Conservation (phyloP, 1,140 invertebrate genomes). For the Drosophila sp. region DNA sequence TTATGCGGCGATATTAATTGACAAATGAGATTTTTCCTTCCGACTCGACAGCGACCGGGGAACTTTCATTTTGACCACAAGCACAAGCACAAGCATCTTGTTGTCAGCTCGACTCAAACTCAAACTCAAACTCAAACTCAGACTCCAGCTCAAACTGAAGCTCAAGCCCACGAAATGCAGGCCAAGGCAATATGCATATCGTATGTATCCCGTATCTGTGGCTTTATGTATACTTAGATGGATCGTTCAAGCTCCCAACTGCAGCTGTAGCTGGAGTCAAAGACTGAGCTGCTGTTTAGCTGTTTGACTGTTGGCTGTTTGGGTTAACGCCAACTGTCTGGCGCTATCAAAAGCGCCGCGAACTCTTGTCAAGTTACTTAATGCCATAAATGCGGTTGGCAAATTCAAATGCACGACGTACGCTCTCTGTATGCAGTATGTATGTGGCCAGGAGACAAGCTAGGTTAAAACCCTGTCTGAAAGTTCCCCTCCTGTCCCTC, state of each 20-base stretch:
- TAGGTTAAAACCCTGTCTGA: conserved; percentile 31
- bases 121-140: conserved; percentile 23
- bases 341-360: conserved; percentile 59
- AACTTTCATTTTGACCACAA: conserved; percentile 84
- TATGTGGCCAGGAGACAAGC: conserved; percentile 48
- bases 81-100: conserved; percentile 74
- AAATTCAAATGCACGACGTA: conserved; percentile 25
- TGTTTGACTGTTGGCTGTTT: conserved; percentile 54
- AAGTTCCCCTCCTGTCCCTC: neutral
- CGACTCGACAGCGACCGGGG: conserved; percentile 78
- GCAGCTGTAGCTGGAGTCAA: conserved; percentile 6
- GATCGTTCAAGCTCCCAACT: conserved; percentile 15
- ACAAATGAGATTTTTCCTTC: conserved; percentile 84
- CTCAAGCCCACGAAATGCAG: conserved; percentile 59
- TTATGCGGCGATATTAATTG: conserved; percentile 84
- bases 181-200: conserved; percentile 69
- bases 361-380: conserved; percentile 63
- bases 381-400: conserved; percentile 60
- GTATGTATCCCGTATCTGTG: conserved; percentile 30
- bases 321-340: conserved; percentile 59
- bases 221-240: conserved; percentile 30
- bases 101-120: conserved; percentile 52
- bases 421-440: conserved; percentile 44
- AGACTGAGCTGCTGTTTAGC: conserved; percentile 39
- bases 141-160: conserved; percentile 22